Conservation (phyloP, 2,113 vertebrate genomes). For the Isurus oxyrinchus region DNA sequence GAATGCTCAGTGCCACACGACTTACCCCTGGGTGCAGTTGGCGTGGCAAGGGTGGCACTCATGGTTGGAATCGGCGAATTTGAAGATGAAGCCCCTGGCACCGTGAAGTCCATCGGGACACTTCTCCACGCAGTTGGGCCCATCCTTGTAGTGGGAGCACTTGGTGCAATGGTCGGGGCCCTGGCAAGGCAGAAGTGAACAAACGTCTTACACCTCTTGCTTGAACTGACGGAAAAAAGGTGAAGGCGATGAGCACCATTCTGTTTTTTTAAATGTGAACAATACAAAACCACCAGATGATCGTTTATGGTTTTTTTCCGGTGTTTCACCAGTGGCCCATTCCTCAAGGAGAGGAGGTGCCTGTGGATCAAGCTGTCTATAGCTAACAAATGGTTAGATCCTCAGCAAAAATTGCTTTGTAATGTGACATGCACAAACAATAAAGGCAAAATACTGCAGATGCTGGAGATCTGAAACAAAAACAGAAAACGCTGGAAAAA, state of each 20-base stretch:
- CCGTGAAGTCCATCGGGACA: conserved; percentile 91
- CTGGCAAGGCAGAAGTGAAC: conserved; percentile 51
- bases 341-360: not conserved
- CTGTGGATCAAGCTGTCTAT: not conserved
- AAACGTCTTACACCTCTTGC: not conserved
- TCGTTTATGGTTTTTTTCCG: not conserved
- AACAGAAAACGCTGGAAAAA: no score
- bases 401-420: not conserved
- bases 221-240: not conserved
- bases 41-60: conserved; percentile 90
- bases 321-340: not conserved
- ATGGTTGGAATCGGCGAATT: conserved; percentile 84
- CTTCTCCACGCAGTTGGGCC: conserved; percentile 93
- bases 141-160: conserved; percentile 92
- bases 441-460: no score
- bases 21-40: conserved; percentile 96
- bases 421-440: not conserved
- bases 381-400: not conserved
- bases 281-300: not conserved
- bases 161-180: conserved; percentile 87
- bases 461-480: no score
- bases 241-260: not conserved
- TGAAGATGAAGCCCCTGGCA: conserved; percentile 92
- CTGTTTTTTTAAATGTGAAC: not conserved
- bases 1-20: no score